Percentiles rank a stretch among this genome's conserved stretches.
phyloP scores from a whole-genome alignment of 1,140 invertebrate species.

The Bombus affinis region DNA sequence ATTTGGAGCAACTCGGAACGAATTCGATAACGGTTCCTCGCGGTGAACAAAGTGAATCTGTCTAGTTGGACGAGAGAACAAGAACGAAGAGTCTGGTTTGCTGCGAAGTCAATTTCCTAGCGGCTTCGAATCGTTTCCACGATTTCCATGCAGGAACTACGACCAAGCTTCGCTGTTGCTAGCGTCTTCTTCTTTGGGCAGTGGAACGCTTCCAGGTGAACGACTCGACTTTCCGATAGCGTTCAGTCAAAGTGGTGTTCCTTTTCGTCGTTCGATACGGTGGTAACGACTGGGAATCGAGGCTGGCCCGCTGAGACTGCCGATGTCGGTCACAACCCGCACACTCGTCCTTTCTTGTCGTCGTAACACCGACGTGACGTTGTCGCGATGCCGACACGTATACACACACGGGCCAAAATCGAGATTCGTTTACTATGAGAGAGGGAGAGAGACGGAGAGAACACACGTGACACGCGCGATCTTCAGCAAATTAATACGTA shows the following conservation, averaged over 20 bases:
- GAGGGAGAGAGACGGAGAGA: too few species aligned
- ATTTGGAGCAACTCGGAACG: neutral
- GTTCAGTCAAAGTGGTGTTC: neutral
- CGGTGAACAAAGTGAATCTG: neutral
- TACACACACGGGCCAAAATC: neutral
- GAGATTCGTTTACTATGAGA: neutral
- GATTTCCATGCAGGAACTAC: neutral
- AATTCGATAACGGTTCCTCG: conserved; percentile 15
- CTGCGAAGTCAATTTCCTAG: too few species aligned
- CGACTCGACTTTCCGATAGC: neutral
- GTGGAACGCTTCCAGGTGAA: conserved; percentile 5
- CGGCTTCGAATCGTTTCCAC: too few species aligned
- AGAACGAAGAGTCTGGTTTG: neutral
- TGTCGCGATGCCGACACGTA: neutral
- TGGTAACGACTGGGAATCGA: neutral
- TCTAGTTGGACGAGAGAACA: too few species aligned
- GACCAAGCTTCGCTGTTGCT: neutral
- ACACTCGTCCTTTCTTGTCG: neutral
- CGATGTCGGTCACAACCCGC: neutral
- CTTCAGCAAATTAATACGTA: neutral
- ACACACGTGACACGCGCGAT: neutral
- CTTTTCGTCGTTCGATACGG: neutral
- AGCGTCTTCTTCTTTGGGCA: neutral
- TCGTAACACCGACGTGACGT: neutral
- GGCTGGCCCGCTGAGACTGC: neutral